phyloP scores from a whole-genome alignment of 2,113 vertebrate genomes.

The Leucosticte australis region DNA sequence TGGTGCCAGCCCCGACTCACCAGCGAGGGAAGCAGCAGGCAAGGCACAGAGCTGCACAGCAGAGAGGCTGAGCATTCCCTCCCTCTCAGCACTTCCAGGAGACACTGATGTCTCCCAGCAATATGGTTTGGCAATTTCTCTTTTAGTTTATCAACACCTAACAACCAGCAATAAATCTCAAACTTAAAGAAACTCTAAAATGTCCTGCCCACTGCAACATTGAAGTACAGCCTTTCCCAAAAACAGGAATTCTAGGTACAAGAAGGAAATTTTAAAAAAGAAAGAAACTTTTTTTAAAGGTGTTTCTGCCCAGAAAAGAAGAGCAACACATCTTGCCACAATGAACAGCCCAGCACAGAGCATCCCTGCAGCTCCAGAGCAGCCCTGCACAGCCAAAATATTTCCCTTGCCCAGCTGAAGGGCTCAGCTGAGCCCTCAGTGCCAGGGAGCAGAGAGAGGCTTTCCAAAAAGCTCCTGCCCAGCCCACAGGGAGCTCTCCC shows the following conservation, averaged over 20 bases:
- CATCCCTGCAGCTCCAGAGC: background rate
- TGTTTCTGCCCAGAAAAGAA: background rate
- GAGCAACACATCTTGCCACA: background rate
- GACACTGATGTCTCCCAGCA: rapidly evolving
- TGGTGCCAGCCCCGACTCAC: background rate
- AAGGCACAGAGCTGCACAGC: background rate
- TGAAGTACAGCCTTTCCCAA: background rate
- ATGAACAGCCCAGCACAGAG: background rate
- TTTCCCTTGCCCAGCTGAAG: background rate
- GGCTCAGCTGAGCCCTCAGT: background rate
- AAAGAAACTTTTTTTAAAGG: no score
- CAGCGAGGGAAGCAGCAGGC: background rate
- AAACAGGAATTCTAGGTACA: rapidly evolving
- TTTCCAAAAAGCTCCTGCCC: background rate
- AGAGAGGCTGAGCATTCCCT: background rate
- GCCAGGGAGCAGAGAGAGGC: background rate
- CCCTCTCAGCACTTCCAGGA: background rate
- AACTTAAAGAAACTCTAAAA: background rate
- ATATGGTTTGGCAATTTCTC: rapidly evolving
- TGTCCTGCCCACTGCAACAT: background rate
- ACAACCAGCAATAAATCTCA: background rate
- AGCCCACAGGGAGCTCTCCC: background rate
- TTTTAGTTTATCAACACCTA: background rate
- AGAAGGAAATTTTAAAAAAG: background rate
- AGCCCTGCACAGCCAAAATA: background rate